These are phyloP conservation scores for Eupleurogrammus muticus DNA, from an alignment of 2,797 vertebrate species.

Conservation along the genomic window DNA sequence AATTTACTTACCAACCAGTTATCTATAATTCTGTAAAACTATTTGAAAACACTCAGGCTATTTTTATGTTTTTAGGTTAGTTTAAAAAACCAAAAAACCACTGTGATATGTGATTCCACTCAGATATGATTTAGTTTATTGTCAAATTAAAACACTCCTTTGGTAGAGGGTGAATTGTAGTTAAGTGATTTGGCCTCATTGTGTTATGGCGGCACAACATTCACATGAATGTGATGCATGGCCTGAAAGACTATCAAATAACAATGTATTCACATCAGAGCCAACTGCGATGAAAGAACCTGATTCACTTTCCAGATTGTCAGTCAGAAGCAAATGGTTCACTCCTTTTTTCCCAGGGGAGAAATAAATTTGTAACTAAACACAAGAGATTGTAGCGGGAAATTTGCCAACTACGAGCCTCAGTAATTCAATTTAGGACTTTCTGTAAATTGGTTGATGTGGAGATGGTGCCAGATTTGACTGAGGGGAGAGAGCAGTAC, in stretches of 20 bases:
- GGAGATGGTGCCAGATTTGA: slow-evolving; percentile 65
- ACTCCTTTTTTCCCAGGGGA: slow-evolving; percentile 50
- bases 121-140: background rate
- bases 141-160: background rate
- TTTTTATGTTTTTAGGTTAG: background rate
- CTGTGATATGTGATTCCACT: too few species aligned
- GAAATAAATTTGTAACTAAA: slow-evolving; percentile 63
- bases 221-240: slow-evolving; percentile 21
- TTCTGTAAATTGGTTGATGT: slow-evolving; percentile 71
- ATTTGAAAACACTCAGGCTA: background rate
- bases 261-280: slow-evolving; percentile 43
- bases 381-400: slow-evolving; percentile 55
- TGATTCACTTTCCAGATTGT: slow-evolving; percentile 51
- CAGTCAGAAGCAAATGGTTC: slow-evolving; percentile 54
- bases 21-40: background rate
- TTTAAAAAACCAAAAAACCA: too few species aligned
- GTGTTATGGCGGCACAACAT: background rate
- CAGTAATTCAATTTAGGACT: slow-evolving; percentile 72
- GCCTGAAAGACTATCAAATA: slow-evolving; percentile 57
- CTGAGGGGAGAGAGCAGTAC: slow-evolving; percentile 53
- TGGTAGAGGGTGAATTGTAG: background rate
- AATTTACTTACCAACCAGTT: background rate
- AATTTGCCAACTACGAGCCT: slow-evolving; percentile 65
- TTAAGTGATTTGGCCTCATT: background rate
- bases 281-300: slow-evolving; percentile 44